Evolutionary conservation across 37 sponge, comb jelly and placozoan genomes (phyloP).

Genomic region (Beroe ovata): DNA sequence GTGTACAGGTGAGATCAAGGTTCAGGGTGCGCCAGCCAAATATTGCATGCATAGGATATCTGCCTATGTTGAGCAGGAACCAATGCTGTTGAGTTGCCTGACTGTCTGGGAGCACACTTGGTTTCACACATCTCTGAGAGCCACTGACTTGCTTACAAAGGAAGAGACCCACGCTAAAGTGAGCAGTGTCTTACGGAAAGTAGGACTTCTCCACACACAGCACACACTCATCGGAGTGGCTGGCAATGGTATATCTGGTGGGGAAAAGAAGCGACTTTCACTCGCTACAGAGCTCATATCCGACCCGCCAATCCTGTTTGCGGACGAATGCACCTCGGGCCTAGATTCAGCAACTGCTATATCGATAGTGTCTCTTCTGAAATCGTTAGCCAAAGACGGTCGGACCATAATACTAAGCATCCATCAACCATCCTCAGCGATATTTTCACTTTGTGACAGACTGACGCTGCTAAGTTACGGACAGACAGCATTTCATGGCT

Average conservation of each 20-base stretch:
- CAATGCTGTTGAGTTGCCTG: constrained; percentile 10
- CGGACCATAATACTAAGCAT: constrained; percentile 35
- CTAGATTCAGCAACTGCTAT: constrained; percentile 47
- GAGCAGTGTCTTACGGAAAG: constrained; percentile 16
- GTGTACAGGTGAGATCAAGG: constrained; percentile 49
- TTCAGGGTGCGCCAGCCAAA: constrained; percentile 62
- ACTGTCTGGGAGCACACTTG: constrained; percentile 53
- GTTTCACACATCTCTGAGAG: constrained; percentile 50
- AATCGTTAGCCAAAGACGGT: constrained; percentile 45
- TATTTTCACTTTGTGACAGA: constrained; percentile 43
- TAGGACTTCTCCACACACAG: constrained; percentile 23
- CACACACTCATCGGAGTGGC: constrained; percentile 16
- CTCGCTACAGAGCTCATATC: constrained; percentile 56
- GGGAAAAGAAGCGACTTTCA: constrained; percentile 32
- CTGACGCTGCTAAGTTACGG: constrained; percentile 49
- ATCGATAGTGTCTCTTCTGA: neutral
- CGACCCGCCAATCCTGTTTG: constrained; percentile 54
- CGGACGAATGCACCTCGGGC: constrained; percentile 54
- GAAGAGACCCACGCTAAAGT: constrained; percentile 29
- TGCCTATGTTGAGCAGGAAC: constrained; percentile 52
- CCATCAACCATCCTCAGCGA: constrained; percentile 55
- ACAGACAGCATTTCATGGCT: constrained; percentile 5
- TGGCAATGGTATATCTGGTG: constrained; percentile 61
- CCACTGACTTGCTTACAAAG: constrained; percentile 1
- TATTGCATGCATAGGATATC: constrained; percentile 30